Percentiles rank a stretch among this genome's conserved stretches.
Evolutionary conservation across 2,797 vertebrate genomes (phyloP).

Genomic region (Ptychadena robeensis): DNA sequence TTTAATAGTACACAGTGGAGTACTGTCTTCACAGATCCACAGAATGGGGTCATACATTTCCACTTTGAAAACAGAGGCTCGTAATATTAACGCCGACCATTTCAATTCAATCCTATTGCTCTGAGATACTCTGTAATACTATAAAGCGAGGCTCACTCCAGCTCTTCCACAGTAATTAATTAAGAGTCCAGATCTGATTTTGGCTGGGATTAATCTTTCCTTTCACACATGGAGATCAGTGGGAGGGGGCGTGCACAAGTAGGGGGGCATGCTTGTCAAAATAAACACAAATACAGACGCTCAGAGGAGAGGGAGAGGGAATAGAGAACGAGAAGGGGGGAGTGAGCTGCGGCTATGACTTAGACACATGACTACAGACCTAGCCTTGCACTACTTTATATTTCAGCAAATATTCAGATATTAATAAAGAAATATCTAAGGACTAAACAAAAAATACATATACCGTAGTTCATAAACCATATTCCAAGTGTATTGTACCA

Average conservation of each 20-base stretch:
- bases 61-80: not conserved
- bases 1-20: not conserved
- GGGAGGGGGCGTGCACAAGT: slow-evolving; percentile 57
- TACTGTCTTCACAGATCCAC: not conserved
- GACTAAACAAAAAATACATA: not conserved
- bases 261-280: slow-evolving; percentile 59
- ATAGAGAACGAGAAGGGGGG: slow-evolving; percentile 25
- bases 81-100: not conserved
- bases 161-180: slow-evolving; percentile 56
- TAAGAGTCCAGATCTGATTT: slow-evolving; percentile 61
- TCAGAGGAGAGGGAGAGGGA: slow-evolving; percentile 42
- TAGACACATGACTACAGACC: slow-evolving; percentile 35
- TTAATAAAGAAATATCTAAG: not conserved
- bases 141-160: slow-evolving; percentile 17
- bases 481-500: not conserved
- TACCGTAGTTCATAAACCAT: not conserved
- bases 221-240: slow-evolving; percentile 61
- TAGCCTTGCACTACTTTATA: slow-evolving; percentile 5
- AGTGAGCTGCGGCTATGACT: slow-evolving; percentile 43
- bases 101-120: not conserved
- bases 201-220: slow-evolving; percentile 59
- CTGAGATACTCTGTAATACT: slow-evolving; percentile 32
- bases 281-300: slow-evolving; percentile 62
- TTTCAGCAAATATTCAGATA: slow-evolving; percentile 13
- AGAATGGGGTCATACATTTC: not conserved